Conservation (phyloP, 2,888 invertebrate genomes). For the Synanthedon tipuliformis region DNA sequence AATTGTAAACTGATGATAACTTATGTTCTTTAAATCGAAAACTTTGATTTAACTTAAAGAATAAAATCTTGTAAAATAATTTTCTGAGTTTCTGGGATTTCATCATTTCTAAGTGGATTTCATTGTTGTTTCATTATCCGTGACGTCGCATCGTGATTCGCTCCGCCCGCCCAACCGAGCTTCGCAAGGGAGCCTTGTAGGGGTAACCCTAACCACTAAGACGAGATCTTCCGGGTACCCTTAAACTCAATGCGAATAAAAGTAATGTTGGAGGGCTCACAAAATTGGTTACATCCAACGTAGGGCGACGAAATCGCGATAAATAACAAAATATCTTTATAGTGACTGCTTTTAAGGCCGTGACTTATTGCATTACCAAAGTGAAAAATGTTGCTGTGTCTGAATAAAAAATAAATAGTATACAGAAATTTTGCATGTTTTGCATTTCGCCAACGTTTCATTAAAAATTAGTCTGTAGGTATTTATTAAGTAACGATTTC, state of each 20-base stretch:
- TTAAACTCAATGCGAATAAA: neutral
- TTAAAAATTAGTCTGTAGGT: too few species aligned
- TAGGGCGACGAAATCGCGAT: constrained; percentile 4
- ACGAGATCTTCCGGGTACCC: constrained; percentile 7
- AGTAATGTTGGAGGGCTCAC: too few species aligned
- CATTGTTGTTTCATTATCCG: constrained; percentile 1
- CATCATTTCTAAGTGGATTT: too few species aligned
- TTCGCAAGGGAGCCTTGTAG: constrained; percentile 9
- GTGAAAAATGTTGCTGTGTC: neutral
- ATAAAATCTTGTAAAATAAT: too few species aligned
- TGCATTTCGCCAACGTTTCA: too few species aligned
- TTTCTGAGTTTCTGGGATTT: too few species aligned
- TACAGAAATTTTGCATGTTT: too few species aligned
- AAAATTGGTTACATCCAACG: neutral
- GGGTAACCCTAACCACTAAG: constrained; percentile 11
- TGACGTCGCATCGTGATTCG: constrained; percentile 22
- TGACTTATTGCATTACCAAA: constrained; percentile 7
- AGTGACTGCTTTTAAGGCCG: constrained; percentile 9
- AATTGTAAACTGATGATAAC: too few species aligned
- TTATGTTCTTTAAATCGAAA: too few species aligned
- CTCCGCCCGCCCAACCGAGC: constrained; percentile 21
- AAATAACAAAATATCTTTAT: constrained; percentile 8
- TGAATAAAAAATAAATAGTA: too few species aligned
- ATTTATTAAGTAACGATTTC: too few species aligned
- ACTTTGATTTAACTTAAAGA: too few species aligned